phyloP scores from a whole-genome alignment of 2,797 vertebrate species.

The Psittacula echo region DNA sequence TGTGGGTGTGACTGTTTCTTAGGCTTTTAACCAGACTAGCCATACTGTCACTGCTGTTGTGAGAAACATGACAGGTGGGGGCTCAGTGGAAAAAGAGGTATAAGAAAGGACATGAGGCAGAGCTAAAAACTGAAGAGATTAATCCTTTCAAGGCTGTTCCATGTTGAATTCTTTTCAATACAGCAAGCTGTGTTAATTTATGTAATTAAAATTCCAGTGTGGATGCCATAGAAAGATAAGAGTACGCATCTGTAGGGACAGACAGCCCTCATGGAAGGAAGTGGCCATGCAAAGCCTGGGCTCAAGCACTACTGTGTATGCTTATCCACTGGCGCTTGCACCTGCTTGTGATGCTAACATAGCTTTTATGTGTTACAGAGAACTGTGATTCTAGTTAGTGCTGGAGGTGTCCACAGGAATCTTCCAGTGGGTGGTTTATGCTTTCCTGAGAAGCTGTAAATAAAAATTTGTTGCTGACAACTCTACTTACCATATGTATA shows the following conservation, averaged over 20 bases:
- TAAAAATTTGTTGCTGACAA: neutral
- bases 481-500: neutral
- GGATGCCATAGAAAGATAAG: neutral
- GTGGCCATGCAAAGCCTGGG: neutral
- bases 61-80: neutral
- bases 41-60: neutral
- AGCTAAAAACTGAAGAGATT: neutral
- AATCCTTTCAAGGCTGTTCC: neutral
- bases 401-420: neutral
- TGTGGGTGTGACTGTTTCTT: neutral
- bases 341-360: rapidly evolving
- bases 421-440: neutral
- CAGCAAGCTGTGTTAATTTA: neutral
- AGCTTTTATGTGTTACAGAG: neutral
- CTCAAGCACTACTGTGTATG: neutral
- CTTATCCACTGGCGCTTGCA: neutral
- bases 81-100: neutral
- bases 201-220: neutral
- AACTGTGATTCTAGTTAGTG: neutral
- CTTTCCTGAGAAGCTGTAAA: neutral
- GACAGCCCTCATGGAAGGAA: neutral
- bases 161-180: neutral
- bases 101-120: neutral
- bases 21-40: neutral
- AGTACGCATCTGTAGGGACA: neutral